Evolutionary conservation across 2,113 vertebrate species (phyloP), one percentile per base, ranked within the genome.

Genomic region (Salvelinus sp.): DNA sequence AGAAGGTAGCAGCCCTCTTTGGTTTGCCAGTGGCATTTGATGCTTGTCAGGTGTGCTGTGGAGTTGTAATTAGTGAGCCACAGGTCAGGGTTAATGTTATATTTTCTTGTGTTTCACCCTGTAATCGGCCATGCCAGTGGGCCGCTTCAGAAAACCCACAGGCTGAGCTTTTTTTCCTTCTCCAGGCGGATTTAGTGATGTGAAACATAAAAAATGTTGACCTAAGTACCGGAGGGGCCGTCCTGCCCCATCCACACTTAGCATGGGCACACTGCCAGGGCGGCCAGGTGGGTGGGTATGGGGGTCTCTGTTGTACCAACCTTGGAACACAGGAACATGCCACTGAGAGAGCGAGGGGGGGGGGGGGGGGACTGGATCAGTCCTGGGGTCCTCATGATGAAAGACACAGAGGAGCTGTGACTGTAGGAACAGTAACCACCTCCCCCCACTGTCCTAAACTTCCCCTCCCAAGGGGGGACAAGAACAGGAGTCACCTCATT

Each of bases 211-310:
- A 88, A 94, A n/a, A n/a, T n/a, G n/a, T n/a, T n/a, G n/a, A n/a
- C 93, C 90, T 92, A 93, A 94, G 93, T 88, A 83, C 87, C 2
- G 54, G 83, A 92, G 94, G 94, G 95, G 95, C 95, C 95, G 82
- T 90, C 82, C 91, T 91, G 94, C 93, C 50, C 92, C 91, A 25
- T 77, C 67, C 80, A 85, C 88, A 70, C 89, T 92, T 91, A 83
- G 82, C 83, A 79, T 84, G 89, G 94, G 95, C 94, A 89, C 78
- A 57, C 69, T 38, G 93, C 93, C 92, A 94, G 86, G 7, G n/a
- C 28, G 1, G n/a, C 38, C 88, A 44, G 86, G 74, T 81, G 91
- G 90, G 87, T 90, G 88, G 92, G 89, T 89, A 81, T 91, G 90
- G 88, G 88, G 92, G 89, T 90, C 84, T 79, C 75, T 75, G 76